Base-by-base conservation (phyloP, 1,140 invertebrate species). In the Hyles vespertilio region DNA sequence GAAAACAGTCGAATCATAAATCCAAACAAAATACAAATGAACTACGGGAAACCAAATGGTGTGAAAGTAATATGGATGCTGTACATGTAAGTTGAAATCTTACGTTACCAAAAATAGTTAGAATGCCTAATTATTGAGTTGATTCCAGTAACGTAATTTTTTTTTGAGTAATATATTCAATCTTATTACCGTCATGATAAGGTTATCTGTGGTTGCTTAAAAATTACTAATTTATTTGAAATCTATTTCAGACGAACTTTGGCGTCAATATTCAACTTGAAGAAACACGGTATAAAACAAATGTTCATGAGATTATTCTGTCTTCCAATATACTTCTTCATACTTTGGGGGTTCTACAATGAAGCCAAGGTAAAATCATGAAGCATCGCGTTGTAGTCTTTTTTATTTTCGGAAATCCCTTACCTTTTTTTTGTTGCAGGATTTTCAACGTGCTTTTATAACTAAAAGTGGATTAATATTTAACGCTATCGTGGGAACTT, bases 311-410 rank as follows among this genome's bases (percentile, higher is more conserved):
- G 96, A 11, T 69, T 98, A 12, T 85, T 97, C 32, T 84, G 94
- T 0, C 71, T 97, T 9, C 97, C 97, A 2, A 87, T 95, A 9
- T 94, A 94, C 49, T 94, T 95, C 79, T 92, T 94, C 9, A 86
- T 97, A 6, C 69, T 98, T 10, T 97, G 95, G 92, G 83, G 94
- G 5, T 95, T 97, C 64, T 98, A 97, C 74, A 93, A 92, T 56
- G 93, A 93, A 69, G 89, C 93, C 59, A 90, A 92, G 79, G 92
- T 93, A 88, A 83, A 68, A 57, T 34, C 5, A 7, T 12, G n/a
- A 4, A 10, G 12, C 8, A 11, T 50, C 8, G 0, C 6, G 3
- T 2, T 5, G 8, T 3, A 32, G 2, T 32, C 32, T 53, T 40
- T 12, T 7, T 5, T 2, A 22, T 43, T 32, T 51, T 51, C 22